These are phyloP conservation scores for Sycophila sp. DNA, from an alignment of 1,140 invertebrate species.

Conservation along the genomic window DNA sequence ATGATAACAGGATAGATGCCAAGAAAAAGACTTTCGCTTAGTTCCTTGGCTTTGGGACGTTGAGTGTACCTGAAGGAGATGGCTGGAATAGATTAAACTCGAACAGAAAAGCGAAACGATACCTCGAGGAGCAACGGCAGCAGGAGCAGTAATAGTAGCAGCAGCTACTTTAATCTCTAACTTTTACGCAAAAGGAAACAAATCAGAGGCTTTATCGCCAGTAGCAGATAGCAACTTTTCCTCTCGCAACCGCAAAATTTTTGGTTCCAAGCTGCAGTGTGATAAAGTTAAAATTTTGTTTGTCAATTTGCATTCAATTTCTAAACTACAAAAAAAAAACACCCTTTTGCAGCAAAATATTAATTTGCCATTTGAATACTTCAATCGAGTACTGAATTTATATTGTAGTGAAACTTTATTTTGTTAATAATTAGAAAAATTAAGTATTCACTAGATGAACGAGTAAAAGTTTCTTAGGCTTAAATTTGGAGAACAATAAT, in stretches of 20 bases:
- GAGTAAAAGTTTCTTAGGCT: too few relatives aligned
- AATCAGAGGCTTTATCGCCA: constrained; percentile 58
- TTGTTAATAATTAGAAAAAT: too few relatives aligned
- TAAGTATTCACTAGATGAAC: too few relatives aligned
- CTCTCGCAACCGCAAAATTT: constrained; percentile 41
- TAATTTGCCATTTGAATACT: too few relatives aligned
- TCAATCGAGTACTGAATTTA: too few relatives aligned
- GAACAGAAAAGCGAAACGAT: constrained; percentile 41
- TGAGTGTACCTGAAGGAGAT: constrained; percentile 38
- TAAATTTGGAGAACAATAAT: constrained; percentile 15
- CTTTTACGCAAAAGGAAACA: constrained; percentile 53
- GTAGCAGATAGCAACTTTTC: constrained; percentile 59
- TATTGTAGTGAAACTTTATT: too few relatives aligned
- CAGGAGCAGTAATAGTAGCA: constrained; percentile 9
- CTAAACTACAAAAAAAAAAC: too few relatives aligned
- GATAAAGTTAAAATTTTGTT: too few relatives aligned
- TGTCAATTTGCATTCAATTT: too few relatives aligned
- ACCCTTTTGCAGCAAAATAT: too few relatives aligned
- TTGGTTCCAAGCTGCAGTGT: neutral
- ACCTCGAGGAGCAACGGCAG: constrained; percentile 22
- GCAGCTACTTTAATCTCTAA: constrained; percentile 55
- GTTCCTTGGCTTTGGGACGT: neutral
- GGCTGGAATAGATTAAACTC: constrained; percentile 55
- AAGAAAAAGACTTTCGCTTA: neutral
- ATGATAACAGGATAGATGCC: too few relatives aligned